phyloP scores from a whole-genome alignment of 1,140 invertebrate species.

The Habropoda laboriosa region DNA sequence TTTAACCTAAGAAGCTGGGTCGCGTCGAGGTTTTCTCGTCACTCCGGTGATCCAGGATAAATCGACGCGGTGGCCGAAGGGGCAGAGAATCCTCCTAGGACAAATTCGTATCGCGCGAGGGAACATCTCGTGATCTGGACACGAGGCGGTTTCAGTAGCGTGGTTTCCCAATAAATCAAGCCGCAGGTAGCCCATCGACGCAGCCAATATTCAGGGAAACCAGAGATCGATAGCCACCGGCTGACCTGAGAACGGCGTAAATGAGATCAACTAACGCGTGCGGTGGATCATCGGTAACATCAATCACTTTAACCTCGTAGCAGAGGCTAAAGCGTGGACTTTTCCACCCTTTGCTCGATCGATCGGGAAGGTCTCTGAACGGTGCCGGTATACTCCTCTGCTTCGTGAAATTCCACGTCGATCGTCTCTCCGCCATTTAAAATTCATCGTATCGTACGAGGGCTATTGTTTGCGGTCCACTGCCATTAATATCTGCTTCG shows the following conservation, averaged over 20 bases:
- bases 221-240: conserved; percentile 38
- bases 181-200: conserved; percentile 34
- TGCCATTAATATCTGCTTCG: background rate
- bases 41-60: no score
- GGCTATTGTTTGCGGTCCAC: background rate
- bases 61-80: no score
- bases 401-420: no score
- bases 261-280: conserved; percentile 31
- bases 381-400: no score
- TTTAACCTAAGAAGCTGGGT: no score
- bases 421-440: background rate
- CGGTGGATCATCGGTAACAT: conserved; percentile 17
- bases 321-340: rapidly evolving
- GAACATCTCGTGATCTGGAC: background rate
- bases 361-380: background rate
- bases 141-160: background rate
- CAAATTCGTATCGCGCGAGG: conserved; percentile 4
- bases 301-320: background rate
- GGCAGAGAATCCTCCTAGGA: background rate
- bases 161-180: conserved; percentile 45
- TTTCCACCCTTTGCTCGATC: background rate
- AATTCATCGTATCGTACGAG: background rate
- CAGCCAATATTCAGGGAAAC: conserved; percentile 29
- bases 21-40: no score
- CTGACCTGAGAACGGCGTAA: conserved; percentile 40